Percentiles rank a stretch among this genome's conserved stretches.
Conservation (phyloP, 1,140 invertebrate species). For the Lepidostoma basale region DNA sequence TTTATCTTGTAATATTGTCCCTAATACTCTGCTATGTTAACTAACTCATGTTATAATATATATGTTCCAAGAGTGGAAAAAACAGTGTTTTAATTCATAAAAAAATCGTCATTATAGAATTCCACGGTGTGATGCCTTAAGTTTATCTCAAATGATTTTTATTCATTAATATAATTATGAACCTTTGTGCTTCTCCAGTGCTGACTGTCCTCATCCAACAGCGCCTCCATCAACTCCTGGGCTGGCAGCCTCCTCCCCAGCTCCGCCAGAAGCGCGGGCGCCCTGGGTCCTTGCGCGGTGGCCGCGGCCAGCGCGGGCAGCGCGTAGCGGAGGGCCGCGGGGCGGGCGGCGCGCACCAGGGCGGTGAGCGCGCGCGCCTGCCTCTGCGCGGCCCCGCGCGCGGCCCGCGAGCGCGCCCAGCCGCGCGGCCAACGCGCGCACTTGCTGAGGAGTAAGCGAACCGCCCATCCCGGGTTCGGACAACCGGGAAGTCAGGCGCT, state of each 20-base stretch:
- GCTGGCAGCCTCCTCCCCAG: conserved; percentile 55
- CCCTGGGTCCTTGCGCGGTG: conserved; percentile 16
- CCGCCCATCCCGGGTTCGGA: conserved; percentile 10
- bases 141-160: no score
- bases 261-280: conserved; percentile 16
- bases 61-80: no score
- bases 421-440: conserved; percentile 20
- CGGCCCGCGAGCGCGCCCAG: conserved; percentile 21
- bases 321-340: conserved; percentile 12
- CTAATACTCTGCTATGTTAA: no score
- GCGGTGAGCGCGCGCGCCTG: conserved; percentile 16
- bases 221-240: conserved; percentile 65
- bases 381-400: conserved; percentile 24
- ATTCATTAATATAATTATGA: no score
- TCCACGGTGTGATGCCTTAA: no score
- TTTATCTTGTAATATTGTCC: no score
- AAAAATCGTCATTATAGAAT: no score
- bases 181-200: conserved; percentile 70
- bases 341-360: not conserved
- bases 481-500: conserved; percentile 26
- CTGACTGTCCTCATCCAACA: conserved; percentile 68
- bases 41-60: no score
- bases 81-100: no score
- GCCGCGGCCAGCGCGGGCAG: conserved; percentile 25
- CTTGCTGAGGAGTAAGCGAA: not conserved